These are phyloP conservation scores for Ophion ventricosus DNA, from an alignment of 2,888 invertebrate species.

Conservation along the genomic window DNA sequence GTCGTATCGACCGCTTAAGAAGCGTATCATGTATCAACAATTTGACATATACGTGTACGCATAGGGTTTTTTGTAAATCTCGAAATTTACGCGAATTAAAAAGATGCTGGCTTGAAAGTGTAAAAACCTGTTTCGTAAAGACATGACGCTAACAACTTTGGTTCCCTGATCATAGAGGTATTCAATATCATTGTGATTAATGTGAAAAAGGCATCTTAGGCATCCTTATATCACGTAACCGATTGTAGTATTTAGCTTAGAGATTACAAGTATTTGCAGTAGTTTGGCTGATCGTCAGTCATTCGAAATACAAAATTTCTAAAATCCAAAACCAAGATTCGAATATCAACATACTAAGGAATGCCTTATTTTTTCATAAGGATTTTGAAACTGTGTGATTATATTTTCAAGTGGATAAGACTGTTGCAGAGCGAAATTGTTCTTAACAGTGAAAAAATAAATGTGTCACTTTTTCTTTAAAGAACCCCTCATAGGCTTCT, in stretches of 20 bases:
- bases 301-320: not conserved
- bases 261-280: too few relatives aligned
- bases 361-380: too few relatives aligned
- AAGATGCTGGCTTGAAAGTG: not conserved
- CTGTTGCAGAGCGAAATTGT: not conserved
- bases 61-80: not conserved
- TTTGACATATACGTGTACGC: not conserved
- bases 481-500: constrained; percentile 70
- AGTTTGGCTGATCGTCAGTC: too few relatives aligned
- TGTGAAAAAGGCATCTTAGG: too few relatives aligned
- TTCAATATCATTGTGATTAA: too few relatives aligned
- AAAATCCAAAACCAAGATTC: not conserved
- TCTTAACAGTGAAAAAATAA: constrained; percentile 71
- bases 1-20: not conserved
- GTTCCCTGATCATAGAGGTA: too few relatives aligned
- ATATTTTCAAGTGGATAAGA: not conserved
- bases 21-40: not conserved
- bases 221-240: too few relatives aligned
- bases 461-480: constrained; percentile 78
- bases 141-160: not conserved
- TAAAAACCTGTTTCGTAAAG: not conserved
- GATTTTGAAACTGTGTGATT: not conserved
- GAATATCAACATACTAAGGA: too few relatives aligned
- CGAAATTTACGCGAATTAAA: not conserved
- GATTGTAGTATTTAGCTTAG: too few relatives aligned